Conservation (phyloP, 2,797 vertebrate species). For the Pteropus rufus region DNA sequence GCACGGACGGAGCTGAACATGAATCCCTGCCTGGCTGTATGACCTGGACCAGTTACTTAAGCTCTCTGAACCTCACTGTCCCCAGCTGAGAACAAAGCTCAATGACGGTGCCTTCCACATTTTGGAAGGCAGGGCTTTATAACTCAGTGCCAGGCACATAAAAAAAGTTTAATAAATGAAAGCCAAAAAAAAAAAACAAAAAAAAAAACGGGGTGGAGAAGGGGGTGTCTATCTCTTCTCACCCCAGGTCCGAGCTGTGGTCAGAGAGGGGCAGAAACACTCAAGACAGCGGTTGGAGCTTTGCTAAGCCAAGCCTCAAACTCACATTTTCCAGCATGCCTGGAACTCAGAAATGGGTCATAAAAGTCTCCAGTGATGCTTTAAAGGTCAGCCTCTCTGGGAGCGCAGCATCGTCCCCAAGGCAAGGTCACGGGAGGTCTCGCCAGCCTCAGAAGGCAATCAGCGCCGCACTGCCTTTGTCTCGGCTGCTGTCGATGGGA, state of each 20-base stretch:
- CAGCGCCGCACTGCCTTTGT: not conserved
- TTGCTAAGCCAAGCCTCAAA: not conserved
- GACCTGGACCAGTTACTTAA: not conserved
- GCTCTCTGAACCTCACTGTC: not conserved
- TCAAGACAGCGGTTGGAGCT: not conserved
- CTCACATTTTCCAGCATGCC: slow-evolving; percentile 35
- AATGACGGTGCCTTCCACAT: rapidly evolving
- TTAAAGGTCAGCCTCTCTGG: not conserved
- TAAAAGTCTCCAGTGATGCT: not conserved
- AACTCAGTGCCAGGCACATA: not conserved
- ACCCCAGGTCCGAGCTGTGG: not conserved
- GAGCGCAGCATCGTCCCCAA: not conserved
- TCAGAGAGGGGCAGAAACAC: not conserved
- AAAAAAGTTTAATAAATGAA: not conserved
- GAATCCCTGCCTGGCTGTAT: not conserved
- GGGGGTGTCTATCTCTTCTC: not conserved
- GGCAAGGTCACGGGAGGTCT: not conserved
- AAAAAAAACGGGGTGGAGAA: not conserved
- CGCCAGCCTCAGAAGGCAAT: not conserved
- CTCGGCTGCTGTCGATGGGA: not conserved
- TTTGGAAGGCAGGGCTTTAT: not conserved
- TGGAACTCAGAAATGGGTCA: not conserved
- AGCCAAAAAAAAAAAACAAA: not conserved
- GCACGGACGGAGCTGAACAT: not conserved
- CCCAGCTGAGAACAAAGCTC: not conserved